These are phyloP conservation scores for Cordilura impudica DNA, from an alignment of 2,888 invertebrate species.

Conservation along the genomic window DNA sequence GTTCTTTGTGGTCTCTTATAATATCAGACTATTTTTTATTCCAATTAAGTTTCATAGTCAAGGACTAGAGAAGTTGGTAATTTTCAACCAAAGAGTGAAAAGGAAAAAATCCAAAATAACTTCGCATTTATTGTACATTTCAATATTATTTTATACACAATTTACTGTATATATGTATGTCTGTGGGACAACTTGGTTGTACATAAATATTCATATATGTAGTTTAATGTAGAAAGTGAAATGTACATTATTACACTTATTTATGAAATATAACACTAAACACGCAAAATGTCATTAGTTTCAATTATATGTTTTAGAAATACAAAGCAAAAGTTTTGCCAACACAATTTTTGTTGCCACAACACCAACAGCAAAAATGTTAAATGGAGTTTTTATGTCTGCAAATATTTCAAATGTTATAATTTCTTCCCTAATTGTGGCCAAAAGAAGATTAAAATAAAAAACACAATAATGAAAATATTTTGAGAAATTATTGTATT, in stretches of 20 bases:
- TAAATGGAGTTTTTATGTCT: neutral
- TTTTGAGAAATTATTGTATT: neutral
- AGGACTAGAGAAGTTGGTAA: too few species aligned
- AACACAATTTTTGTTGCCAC: neutral
- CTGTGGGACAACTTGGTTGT: neutral
- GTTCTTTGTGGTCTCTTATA: too few species aligned
- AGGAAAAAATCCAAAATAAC: too few species aligned
- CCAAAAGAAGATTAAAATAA: neutral
- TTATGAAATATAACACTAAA: slow-evolving; percentile 49
- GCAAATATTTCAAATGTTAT: neutral
- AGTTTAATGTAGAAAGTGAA: slow-evolving; percentile 2
- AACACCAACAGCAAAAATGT: neutral
- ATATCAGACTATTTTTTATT: too few species aligned
- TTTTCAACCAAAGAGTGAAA: too few species aligned
- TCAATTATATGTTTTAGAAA: slow-evolving; percentile 28
- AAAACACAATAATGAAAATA: neutral
- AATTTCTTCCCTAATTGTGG: neutral
- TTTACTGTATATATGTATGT: too few species aligned
- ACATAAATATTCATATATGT: neutral
- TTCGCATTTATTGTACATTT: too few species aligned
- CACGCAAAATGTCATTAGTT: slow-evolving; percentile 57
- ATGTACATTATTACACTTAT: slow-evolving; percentile 44
- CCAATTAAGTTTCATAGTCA: too few species aligned
- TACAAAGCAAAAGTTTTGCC: neutral
- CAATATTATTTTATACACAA: too few species aligned